Evolutionary conservation across 2,888 invertebrate species (phyloP).

Genomic region (Galerucella calmariensis): DNA sequence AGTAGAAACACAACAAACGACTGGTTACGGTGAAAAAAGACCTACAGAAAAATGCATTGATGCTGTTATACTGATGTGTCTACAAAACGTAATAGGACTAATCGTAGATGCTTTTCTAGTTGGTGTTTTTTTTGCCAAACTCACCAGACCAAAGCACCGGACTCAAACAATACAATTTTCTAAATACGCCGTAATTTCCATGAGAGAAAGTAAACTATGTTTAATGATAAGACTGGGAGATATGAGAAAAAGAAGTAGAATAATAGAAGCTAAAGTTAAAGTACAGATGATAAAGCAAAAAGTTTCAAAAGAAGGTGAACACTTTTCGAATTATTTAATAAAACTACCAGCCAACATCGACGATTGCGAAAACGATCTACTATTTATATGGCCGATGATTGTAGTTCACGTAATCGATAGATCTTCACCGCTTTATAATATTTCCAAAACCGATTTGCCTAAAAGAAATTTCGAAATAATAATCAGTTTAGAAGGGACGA

Average conservation of each 20-base stretch:
- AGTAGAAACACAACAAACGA: slow-evolving; percentile 95
- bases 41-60: slow-evolving; percentile 92
- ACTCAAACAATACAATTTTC: slow-evolving; percentile 92
- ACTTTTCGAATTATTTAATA: slow-evolving; percentile 82
- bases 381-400: slow-evolving; percentile 96
- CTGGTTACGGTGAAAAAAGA: slow-evolving; percentile 82
- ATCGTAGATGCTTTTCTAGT: slow-evolving; percentile 86
- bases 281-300: slow-evolving; percentile 82
- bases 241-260: slow-evolving; percentile 77
- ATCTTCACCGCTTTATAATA: slow-evolving; percentile 85
- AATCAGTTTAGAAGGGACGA: slow-evolving; percentile 60
- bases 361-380: slow-evolving; percentile 86
- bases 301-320: slow-evolving; percentile 83
- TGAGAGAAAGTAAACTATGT: slow-evolving; percentile 82
- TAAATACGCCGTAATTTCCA: slow-evolving; percentile 82
- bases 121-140: slow-evolving; percentile 88
- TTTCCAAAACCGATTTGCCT: slow-evolving; percentile 76
- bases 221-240: slow-evolving; percentile 91
- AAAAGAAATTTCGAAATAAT: slow-evolving; percentile 40
- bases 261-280: slow-evolving; percentile 89
- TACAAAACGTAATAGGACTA: slow-evolving; percentile 79
- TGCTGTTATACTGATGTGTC: slow-evolving; percentile 91
- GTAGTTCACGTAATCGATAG: slow-evolving; percentile 90
- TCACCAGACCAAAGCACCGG: slow-evolving; percentile 89
- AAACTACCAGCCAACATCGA: slow-evolving; percentile 75